Evolutionary conservation across 2,113 vertebrate species (phyloP).

Genomic region (Coreoperca whiteheadi): DNA sequence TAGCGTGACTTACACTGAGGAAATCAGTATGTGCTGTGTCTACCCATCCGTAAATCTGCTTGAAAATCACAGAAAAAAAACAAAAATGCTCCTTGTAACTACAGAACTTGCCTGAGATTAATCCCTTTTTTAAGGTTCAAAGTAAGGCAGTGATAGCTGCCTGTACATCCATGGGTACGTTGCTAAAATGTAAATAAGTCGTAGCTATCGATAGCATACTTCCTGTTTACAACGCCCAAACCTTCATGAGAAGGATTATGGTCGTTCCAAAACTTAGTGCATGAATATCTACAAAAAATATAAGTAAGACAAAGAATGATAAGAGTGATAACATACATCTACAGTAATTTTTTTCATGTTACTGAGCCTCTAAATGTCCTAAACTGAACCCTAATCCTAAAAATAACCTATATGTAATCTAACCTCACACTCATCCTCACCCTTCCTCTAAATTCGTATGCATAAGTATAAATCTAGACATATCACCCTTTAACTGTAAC

Average conservation of each 20-base stretch:
- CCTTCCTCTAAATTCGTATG: neutral
- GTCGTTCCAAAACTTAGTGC: too few species aligned
- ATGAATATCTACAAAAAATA: neutral
- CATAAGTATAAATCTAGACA: too few species aligned
- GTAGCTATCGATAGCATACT: neutral
- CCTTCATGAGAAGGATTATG: neutral
- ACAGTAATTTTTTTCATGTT: neutral
- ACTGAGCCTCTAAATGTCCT: neutral
- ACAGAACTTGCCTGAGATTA: neutral
- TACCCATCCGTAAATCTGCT: neutral
- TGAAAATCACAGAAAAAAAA: neutral
- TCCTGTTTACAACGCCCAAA: neutral
- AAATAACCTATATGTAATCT: neutral
- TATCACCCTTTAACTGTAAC: neutral
- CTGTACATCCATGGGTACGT: too few species aligned
- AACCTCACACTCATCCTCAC: too few species aligned
- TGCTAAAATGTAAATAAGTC: too few species aligned
- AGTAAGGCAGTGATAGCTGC: neutral
- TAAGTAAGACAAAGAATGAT: neutral
- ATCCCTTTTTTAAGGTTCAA: neutral
- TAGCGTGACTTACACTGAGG: neutral
- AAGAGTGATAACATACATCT: neutral
- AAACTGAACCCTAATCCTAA: neutral
- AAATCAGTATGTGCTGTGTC: neutral
- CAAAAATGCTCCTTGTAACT: neutral